Conservation (phyloP, 2,888 invertebrate species). For the Leptogaster cylindrica region DNA sequence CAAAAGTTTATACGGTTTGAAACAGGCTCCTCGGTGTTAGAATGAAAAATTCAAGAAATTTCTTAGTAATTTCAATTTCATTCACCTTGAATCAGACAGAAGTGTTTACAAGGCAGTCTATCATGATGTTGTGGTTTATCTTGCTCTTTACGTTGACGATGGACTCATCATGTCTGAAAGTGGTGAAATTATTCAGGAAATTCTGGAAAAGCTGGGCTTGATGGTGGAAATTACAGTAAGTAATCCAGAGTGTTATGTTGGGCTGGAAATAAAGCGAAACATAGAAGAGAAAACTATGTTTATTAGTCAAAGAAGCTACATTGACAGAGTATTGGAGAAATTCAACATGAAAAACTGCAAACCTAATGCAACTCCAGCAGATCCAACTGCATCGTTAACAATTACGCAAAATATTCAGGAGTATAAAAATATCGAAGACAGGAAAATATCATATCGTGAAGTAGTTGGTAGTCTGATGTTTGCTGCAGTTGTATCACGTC, state of each 20-base stretch:
- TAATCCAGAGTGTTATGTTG: constrained; percentile 43
- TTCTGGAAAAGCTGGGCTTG: too few species aligned
- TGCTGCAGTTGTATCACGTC: constrained; percentile 40
- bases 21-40: constrained; percentile 18
- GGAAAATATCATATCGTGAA: constrained; percentile 44
- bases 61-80: too few species aligned
- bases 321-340: constrained; percentile 22
- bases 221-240: constrained; percentile 43
- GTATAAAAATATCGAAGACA: too few species aligned
- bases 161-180: too few species aligned
- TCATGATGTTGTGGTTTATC: too few species aligned
- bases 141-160: too few species aligned
- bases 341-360: constrained; percentile 19
- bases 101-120: too few species aligned
- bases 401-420: too few species aligned
- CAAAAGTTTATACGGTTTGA: constrained; percentile 46
- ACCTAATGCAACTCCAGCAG: constrained; percentile 38
- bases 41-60: too few species aligned
- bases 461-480: constrained; percentile 43
- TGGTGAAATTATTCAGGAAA: too few species aligned
- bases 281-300: constrained; percentile 28
- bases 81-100: too few species aligned
- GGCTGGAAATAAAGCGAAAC: constrained; percentile 32
- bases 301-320: constrained; percentile 37
- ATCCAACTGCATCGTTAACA: constrained; percentile 34